These are phyloP conservation scores for Ptychochromis oligacanthus DNA, from an alignment of 2,113 vertebrate genomes.

Conservation along the genomic window DNA sequence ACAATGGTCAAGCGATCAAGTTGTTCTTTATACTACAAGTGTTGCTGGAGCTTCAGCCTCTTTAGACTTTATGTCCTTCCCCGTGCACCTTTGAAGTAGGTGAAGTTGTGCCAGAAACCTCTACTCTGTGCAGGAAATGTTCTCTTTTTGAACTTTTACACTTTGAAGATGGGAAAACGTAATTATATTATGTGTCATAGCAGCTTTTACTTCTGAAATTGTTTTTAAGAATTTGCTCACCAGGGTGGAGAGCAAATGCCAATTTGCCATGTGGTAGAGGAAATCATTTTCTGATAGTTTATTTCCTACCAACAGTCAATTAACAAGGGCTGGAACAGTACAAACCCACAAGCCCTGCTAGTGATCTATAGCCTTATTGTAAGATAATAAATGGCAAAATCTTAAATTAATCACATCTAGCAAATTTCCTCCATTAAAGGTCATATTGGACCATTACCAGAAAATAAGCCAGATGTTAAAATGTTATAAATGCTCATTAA, in stretches of 20 bases:
- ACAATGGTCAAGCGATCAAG: not conserved
- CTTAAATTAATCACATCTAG: slow-evolving; percentile 29
- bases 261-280: not conserved
- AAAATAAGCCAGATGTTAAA: slow-evolving; percentile 23
- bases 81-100: not conserved
- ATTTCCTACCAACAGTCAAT: slow-evolving; percentile 15
- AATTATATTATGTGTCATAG: not conserved
- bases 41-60: not conserved
- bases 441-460: slow-evolving; percentile 28
- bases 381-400: slow-evolving; percentile 23
- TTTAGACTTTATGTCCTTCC: no score
- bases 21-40: not conserved
- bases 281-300: not conserved
- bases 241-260: not conserved
- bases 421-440: slow-evolving; percentile 40
- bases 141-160: not conserved
- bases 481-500: slow-evolving; percentile 21
- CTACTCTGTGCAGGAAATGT: not conserved
- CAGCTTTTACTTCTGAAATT: not conserved
- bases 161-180: not conserved
- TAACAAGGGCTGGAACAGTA: not conserved
- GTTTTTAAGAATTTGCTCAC: not conserved
- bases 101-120: not conserved
- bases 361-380: slow-evolving; percentile 19
- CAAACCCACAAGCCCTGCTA: not conserved